phyloP scores from a whole-genome alignment of 2,888 invertebrate species.

The Augiades crinisus region DNA sequence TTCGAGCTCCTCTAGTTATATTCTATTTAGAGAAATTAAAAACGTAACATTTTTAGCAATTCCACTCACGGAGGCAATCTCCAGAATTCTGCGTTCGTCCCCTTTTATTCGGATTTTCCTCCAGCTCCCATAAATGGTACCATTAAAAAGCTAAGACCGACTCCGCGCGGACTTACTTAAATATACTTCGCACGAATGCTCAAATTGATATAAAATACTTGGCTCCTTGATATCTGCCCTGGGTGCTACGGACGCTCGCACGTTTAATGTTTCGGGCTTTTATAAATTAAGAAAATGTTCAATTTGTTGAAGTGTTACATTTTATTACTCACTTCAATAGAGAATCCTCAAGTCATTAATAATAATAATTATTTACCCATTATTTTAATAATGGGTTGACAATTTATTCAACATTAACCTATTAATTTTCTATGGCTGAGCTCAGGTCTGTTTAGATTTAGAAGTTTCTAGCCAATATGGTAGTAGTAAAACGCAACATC shows the following conservation, averaged over 20 bases:
- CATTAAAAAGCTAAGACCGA: conserved; percentile 70
- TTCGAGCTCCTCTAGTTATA: neutral
- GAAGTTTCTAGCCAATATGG: too few species aligned
- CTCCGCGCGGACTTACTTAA: conserved; percentile 59
- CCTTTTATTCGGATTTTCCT: conserved; percentile 61
- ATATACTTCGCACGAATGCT: conserved; percentile 73
- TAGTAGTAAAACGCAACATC: too few species aligned
- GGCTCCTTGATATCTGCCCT: conserved; percentile 59
- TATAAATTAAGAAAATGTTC: conserved; percentile 16
- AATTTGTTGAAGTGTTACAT: conserved; percentile 17
- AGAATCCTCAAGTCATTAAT: too few species aligned
- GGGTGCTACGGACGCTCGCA: conserved; percentile 31
- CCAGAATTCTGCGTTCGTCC: conserved; percentile 53
- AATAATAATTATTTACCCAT: too few species aligned
- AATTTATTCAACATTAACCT: too few species aligned
- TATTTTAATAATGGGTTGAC: too few species aligned
- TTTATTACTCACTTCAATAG: too few species aligned
- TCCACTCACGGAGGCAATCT: conserved; percentile 44
- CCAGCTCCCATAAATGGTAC: conserved; percentile 62
- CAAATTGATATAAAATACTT: conserved; percentile 77
- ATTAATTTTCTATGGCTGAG: too few species aligned
- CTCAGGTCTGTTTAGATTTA: too few species aligned
- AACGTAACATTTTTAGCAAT: conserved; percentile 21
- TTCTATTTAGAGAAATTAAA: conserved; percentile 17
- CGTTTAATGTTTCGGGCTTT: conserved; percentile 19